Evolutionary conservation across 2,797 vertebrate species (phyloP).

Genomic region (Odontamblyopus lacepedii): DNA sequence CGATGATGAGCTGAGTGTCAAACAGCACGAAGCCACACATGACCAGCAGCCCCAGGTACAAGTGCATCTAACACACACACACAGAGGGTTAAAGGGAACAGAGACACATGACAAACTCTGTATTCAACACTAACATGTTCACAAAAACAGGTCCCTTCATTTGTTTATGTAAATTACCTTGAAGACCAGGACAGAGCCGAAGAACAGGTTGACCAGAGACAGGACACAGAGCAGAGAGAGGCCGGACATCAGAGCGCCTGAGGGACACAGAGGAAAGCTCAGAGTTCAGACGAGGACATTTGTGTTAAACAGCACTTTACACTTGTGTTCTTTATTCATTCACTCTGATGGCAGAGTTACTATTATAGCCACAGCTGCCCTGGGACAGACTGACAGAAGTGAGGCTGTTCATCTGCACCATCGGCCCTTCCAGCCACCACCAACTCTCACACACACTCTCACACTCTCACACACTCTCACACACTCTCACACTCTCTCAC

Average conservation of each 20-base stretch:
- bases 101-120: background rate
- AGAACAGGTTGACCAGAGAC: conserved; percentile 87
- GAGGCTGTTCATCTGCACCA: too few species aligned
- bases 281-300: too few species aligned
- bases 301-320: too few species aligned
- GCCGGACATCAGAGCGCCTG: conserved; percentile 90
- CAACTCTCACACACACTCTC: too few species aligned
- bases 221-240: conserved; percentile 86
- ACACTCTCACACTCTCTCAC: too few species aligned
- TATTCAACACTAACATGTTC: too few species aligned
- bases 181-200: conserved; percentile 87
- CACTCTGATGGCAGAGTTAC: too few species aligned
- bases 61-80: conserved; percentile 79
- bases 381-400: too few species aligned
- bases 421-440: too few species aligned
- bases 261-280: background rate
- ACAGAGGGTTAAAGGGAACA: background rate
- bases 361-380: too few species aligned
- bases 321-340: too few species aligned
- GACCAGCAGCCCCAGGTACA: conserved; percentile 89
- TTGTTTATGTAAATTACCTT: conserved; percentile 71
- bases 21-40: conserved; percentile 98
- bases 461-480: too few species aligned
- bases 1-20: conserved; percentile 97
- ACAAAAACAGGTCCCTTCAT: background rate